Evolutionary conservation across 2,797 vertebrate genomes (phyloP).

Genomic region (Phataginus tricuspis): DNA sequence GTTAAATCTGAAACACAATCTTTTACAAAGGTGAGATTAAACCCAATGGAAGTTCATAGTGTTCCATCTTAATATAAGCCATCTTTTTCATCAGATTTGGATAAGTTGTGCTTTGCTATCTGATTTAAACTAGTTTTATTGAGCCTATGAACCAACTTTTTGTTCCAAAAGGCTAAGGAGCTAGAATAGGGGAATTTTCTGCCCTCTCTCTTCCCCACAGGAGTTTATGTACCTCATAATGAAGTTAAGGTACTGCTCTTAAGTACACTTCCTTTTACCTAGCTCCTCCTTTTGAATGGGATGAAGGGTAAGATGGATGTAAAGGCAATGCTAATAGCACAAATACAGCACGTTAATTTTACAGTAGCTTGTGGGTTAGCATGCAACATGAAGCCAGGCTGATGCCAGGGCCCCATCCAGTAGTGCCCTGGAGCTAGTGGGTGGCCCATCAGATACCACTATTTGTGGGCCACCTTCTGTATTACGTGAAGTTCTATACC

Average conservation of each 20-base stretch:
- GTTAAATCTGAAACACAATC: not conserved
- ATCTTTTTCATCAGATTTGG: not conserved
- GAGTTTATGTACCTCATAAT: not conserved
- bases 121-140: not conserved
- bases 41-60: not conserved
- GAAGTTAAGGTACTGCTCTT: not conserved
- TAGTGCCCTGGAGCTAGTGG: not conserved
- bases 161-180: not conserved
- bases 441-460: not conserved
- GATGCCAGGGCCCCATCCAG: not conserved
- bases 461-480: not conserved
- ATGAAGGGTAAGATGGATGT: not conserved
- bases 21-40: conserved; percentile 1
- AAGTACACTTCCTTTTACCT: not conserved
- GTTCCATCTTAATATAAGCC: not conserved
- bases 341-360: not conserved
- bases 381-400: not conserved
- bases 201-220: not conserved
- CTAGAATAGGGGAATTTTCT: not conserved
- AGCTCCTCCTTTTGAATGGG: not conserved
- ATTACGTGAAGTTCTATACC: not conserved
- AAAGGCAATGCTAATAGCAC: not conserved
- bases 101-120: not conserved
- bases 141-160: not conserved
- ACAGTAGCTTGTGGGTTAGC: not conserved